These are phyloP conservation scores for Muraenolepis orangiensis DNA, from an alignment of 2,797 vertebrate genomes.

Conservation along the genomic window DNA sequence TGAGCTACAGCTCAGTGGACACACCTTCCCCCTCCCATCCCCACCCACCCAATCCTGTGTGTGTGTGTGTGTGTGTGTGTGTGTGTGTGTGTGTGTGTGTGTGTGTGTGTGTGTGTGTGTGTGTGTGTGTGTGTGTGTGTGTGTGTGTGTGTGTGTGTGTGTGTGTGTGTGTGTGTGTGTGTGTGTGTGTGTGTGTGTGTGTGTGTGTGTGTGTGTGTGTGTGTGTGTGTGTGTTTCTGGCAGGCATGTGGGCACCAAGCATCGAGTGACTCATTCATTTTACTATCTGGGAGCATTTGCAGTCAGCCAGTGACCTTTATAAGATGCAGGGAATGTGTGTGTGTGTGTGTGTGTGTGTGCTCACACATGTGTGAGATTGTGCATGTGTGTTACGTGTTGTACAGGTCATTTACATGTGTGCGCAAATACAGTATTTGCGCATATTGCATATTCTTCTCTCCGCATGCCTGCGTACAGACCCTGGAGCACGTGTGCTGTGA, in stretches of 20 bases:
- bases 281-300: constrained; percentile 29
- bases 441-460: background rate
- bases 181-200: background rate
- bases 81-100: constrained; percentile 12
- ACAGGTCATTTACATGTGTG: too few species aligned
- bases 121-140: background rate
- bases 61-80: background rate
- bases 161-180: constrained; percentile 3
- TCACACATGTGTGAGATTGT: background rate
- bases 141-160: background rate
- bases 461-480: background rate
- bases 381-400: background rate
- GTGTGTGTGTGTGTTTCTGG: constrained; percentile 2
- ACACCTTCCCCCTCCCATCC: constrained; percentile 11
- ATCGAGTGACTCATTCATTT: constrained; percentile 27
- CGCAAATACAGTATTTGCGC: too few species aligned
- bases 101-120: constrained; percentile 4
- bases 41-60: background rate
- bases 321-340: constrained; percentile 3
- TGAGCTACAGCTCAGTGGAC: constrained; percentile 41
- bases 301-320: constrained; percentile 41
- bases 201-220: background rate
- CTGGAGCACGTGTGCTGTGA: background rate
- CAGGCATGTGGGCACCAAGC: background rate
- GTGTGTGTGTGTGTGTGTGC: background rate